Percentiles rank a stretch among this genome's conserved stretches.
phyloP scores from a whole-genome alignment of 2,888 invertebrate genomes.

The Priocnemis perturbator region DNA sequence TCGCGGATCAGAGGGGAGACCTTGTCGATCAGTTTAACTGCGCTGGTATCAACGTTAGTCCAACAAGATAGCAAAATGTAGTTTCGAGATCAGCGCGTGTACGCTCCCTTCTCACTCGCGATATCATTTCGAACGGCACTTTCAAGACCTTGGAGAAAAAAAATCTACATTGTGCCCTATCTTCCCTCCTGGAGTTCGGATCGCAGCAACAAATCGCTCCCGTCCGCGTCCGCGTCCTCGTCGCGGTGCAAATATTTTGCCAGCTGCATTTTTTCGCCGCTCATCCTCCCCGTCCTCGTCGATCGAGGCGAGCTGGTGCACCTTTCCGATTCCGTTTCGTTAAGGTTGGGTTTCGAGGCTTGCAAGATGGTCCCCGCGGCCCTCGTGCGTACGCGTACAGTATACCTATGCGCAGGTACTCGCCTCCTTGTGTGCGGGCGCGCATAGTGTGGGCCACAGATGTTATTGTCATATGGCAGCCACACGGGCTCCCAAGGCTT shows the following conservation, averaged over 20 bases:
- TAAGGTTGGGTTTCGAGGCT: conserved; percentile 51
- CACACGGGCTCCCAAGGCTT: conserved; percentile 49
- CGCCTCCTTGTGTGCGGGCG: conserved; percentile 14
- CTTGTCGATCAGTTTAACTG: too few relatives aligned
- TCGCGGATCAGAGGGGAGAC: too few relatives aligned
- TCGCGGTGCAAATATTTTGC: conserved; percentile 48
- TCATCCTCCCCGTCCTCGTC: conserved; percentile 19
- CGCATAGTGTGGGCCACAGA: conserved; percentile 65
- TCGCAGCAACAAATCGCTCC: too few relatives aligned
- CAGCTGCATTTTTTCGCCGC: conserved; percentile 50
- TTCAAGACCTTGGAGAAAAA: too few relatives aligned
- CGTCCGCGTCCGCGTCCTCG: too few relatives aligned
- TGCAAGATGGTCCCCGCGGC: conserved; percentile 58
- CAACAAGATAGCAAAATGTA: too few relatives aligned
- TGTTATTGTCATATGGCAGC: conserved; percentile 72
- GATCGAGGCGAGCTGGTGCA: conserved; percentile 24
- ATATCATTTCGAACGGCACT: too few relatives aligned
- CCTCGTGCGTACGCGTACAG: conserved; percentile 25
- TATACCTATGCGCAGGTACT: conserved; percentile 44
- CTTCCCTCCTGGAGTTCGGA: too few relatives aligned
- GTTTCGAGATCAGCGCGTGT: too few relatives aligned
- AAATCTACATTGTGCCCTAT: too few relatives aligned
- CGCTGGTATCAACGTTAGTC: too few relatives aligned
- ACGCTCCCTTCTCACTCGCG: too few relatives aligned
- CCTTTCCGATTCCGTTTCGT: conserved; percentile 57